These are phyloP conservation scores for Ypsolopha scabrella DNA, from an alignment of 2,888 invertebrate species.

Conservation along the genomic window DNA sequence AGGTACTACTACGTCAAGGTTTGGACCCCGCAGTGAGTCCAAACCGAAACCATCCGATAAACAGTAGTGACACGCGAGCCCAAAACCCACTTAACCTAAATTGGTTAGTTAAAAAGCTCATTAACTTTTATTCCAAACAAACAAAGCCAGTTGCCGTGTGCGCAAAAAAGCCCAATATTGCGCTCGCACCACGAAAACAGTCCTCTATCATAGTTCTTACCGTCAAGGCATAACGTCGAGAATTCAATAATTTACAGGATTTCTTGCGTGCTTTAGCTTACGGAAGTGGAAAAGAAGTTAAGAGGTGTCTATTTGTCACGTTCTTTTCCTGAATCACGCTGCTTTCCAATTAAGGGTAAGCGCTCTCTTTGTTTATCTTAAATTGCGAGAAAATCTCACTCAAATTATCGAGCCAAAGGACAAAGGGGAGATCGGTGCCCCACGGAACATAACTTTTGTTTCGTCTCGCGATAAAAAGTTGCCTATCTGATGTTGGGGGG, in stretches of 20 bases:
- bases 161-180: slow-evolving; percentile 55
- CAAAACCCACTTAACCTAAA: too few relatives aligned
- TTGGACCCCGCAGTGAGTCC: too few relatives aligned
- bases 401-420: slow-evolving; percentile 67
- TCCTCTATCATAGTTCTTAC: too few relatives aligned
- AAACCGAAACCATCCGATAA: too few relatives aligned
- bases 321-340: slow-evolving; percentile 64
- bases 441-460: slow-evolving; percentile 61
- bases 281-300: slow-evolving; percentile 67
- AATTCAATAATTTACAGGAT: not conserved
- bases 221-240: too few relatives aligned
- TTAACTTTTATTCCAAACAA: slow-evolving; percentile 59
- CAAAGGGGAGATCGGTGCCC: slow-evolving; percentile 56
- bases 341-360: slow-evolving; percentile 71
- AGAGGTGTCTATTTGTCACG: slow-evolving; percentile 72
- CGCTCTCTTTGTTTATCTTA: slow-evolving; percentile 71
- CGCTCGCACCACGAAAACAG: slow-evolving; percentile 21
- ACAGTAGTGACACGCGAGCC: too few relatives aligned
- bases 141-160: slow-evolving; percentile 50
- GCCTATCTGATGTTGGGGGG: slow-evolving; percentile 51
- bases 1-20: too few relatives aligned
- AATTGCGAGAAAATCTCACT: slow-evolving; percentile 71
- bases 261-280: not conserved
- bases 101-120: slow-evolving; percentile 17
- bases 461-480: slow-evolving; percentile 59